Evolutionary conservation across 2,797 vertebrate species (phyloP).

Genomic region (Selene dorsalis): DNA sequence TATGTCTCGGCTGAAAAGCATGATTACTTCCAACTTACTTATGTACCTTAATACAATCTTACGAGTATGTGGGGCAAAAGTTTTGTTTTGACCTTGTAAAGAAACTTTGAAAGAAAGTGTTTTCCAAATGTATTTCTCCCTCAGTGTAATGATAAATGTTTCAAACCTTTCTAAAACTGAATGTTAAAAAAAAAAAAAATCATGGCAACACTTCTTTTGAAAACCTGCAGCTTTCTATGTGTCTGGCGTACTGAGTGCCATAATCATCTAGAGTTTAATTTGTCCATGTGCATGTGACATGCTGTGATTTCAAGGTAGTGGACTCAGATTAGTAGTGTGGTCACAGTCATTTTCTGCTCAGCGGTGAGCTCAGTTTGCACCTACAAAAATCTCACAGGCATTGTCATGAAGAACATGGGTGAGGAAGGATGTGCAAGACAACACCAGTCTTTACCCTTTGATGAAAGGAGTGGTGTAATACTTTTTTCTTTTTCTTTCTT

Average conservation of each 20-base stretch:
- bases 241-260: not conserved
- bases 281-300: not conserved
- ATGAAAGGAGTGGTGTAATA: not conserved
- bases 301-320: not conserved
- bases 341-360: constrained; percentile 11
- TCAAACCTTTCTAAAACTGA: not conserved
- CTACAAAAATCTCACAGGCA: constrained; percentile 8
- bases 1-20: constrained; percentile 18
- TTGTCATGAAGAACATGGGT: constrained; percentile 30
- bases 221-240: not conserved
- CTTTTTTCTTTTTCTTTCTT: too few relatives aligned
- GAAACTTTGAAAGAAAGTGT: not conserved
- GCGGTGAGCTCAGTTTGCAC: not conserved
- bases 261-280: not conserved
- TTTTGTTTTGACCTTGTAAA: not conserved
- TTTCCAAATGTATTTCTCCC: not conserved
- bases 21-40: constrained; percentile 11
- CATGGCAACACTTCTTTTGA: not conserved
- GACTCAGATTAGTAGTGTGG: not conserved
- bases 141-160: not conserved
- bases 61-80: not conserved
- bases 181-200: not conserved
- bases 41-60: not conserved
- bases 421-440: constrained; percentile 13
- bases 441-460: constrained; percentile 11